These are phyloP conservation scores for Drosophila phalerata DNA, from an alignment of 2,888 invertebrate species.

Conservation along the genomic window DNA sequence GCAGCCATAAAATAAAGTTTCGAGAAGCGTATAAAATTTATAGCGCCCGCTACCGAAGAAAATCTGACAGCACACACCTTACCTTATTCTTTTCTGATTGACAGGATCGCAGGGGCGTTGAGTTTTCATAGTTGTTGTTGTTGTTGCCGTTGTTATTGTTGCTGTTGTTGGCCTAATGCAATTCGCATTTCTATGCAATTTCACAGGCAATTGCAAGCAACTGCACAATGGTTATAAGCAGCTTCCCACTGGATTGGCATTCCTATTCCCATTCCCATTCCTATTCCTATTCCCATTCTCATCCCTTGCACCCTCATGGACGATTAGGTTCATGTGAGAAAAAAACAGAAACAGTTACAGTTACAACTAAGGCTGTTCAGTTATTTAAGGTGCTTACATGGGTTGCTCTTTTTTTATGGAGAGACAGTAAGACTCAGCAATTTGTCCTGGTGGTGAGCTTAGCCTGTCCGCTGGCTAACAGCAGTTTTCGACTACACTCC, in stretches of 20 bases:
- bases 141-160: conserved; percentile 15
- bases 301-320: conserved; percentile 47
- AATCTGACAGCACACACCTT: conserved; percentile 79
- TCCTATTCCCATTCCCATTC: conserved; percentile 6
- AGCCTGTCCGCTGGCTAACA: conserved; percentile 63
- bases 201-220: conserved; percentile 72
- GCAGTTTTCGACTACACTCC: conserved; percentile 32
- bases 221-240: conserved; percentile 71
- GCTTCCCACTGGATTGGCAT: conserved; percentile 48
- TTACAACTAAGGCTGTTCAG: conserved; percentile 44
- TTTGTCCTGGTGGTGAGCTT: conserved; percentile 80
- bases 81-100: conserved; percentile 69
- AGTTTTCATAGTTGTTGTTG: conserved; percentile 16
- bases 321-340: conserved; percentile 70
- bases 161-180: conserved; percentile 62
- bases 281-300: conserved; percentile 6
- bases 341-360: conserved; percentile 54
- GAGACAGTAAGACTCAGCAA: conserved; percentile 47
- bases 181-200: conserved; percentile 77
- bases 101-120: conserved; percentile 74
- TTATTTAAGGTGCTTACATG: conserved; percentile 80
- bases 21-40: conserved; percentile 80
- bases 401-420: conserved; percentile 66
- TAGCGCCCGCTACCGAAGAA: conserved; percentile 67
- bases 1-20: conserved; percentile 78